Conservation (phyloP, 2,797 vertebrate species). For the Sebastolobus alascanus region DNA sequence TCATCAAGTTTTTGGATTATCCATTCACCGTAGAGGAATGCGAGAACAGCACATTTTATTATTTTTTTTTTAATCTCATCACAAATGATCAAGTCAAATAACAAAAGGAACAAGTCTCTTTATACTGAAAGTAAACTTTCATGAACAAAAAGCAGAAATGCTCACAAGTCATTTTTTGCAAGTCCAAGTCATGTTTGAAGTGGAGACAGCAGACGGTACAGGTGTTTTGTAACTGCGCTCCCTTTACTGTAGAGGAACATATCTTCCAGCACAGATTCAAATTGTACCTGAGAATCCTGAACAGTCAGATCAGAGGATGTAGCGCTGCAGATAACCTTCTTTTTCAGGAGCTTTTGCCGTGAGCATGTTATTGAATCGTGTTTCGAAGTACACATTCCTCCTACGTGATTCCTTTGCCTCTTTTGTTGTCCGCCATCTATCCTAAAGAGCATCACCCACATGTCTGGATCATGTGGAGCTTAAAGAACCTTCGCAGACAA, state of each 20-base stretch:
- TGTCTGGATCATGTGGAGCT: conserved; percentile 15
- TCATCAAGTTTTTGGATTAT: too few relatives aligned
- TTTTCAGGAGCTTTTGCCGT: not conserved
- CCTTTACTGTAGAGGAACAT: conserved; percentile 1
- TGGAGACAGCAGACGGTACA: too few relatives aligned
- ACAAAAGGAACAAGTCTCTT: too few relatives aligned
- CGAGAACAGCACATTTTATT: too few relatives aligned
- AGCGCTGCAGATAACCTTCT: not conserved
- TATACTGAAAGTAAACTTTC: too few relatives aligned
- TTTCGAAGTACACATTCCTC: conserved; percentile 30
- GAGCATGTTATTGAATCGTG: conserved; percentile 16
- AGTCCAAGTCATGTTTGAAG: too few relatives aligned
- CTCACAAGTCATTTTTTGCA: too few relatives aligned
- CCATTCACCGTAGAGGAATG: too few relatives aligned
- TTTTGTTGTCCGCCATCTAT: conserved; percentile 13
- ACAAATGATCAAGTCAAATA: too few relatives aligned
- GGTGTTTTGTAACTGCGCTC: conserved; percentile 22
- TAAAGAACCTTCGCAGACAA: conserved; percentile 24
- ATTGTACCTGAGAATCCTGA: not conserved
- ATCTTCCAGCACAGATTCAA: conserved; percentile 7
- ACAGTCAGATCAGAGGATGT: not conserved
- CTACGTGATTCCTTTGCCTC: conserved; percentile 15
- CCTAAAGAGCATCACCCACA: conserved; percentile 11
- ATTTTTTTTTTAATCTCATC: too few relatives aligned
- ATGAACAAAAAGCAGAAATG: too few relatives aligned